phyloP scores from a whole-genome alignment of 2,888 invertebrate species.

The Scaeva pyrastri region DNA sequence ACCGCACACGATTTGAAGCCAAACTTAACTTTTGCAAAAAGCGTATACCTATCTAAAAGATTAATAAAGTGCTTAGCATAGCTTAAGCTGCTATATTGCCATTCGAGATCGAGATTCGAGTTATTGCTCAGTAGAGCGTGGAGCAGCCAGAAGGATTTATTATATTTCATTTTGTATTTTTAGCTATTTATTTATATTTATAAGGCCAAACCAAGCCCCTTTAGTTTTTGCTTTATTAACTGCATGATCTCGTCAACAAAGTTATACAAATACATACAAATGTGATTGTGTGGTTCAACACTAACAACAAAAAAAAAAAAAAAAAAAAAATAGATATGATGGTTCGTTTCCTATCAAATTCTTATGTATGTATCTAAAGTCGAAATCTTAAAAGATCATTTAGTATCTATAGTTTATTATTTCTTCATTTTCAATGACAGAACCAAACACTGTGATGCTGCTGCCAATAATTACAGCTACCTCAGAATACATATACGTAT shows the following conservation, averaged over 20 bases:
- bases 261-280: too few species aligned
- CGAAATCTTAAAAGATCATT: conserved; percentile 64
- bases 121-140: conserved; percentile 64
- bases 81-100: conserved; percentile 53
- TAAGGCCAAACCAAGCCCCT: conserved; percentile 62
- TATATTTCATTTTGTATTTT: conserved; percentile 24
- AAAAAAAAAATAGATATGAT: conserved; percentile 44
- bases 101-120: conserved; percentile 53
- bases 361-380: conserved; percentile 57
- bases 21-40: conserved; percentile 63
- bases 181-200: neutral
- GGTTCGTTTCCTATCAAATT: conserved; percentile 36
- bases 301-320: neutral
- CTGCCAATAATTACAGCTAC: conserved; percentile 48
- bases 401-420: conserved; percentile 45
- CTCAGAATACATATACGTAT: neutral
- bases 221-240: conserved; percentile 22
- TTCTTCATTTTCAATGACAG: neutral
- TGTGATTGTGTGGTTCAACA: neutral
- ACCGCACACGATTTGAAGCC: conserved; percentile 55
- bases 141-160: conserved; percentile 63
- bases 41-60: conserved; percentile 35
- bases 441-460: conserved; percentile 6
- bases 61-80: conserved; percentile 70
- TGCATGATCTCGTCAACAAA: conserved; percentile 68